Evolutionary conservation across 1,140 invertebrate genomes (phyloP).

Genomic region (Zaprionus vittiger): DNA sequence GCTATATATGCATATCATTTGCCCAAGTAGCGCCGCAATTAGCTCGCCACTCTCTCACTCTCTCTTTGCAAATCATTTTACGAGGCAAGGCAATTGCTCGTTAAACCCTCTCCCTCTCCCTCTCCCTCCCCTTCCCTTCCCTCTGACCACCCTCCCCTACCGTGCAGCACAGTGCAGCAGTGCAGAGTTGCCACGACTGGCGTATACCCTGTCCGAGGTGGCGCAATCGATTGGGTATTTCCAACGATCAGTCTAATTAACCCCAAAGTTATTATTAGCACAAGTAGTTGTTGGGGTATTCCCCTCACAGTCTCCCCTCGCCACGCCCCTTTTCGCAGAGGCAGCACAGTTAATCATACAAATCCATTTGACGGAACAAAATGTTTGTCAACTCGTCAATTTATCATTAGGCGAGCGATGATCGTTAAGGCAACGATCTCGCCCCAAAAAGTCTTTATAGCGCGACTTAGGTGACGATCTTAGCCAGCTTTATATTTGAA

Average conservation of each 20-base stretch:
- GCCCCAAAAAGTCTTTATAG: neutral
- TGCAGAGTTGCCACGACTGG: neutral
- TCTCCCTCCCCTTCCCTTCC: neutral
- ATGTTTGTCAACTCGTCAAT: slow-evolving; percentile 4
- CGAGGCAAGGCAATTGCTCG: slow-evolving; percentile 38
- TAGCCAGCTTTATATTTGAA: neutral
- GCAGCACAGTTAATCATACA: neutral
- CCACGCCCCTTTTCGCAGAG: no score
- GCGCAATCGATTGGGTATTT: neutral
- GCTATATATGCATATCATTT: neutral
- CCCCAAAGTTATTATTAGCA: neutral
- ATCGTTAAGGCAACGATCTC: neutral
- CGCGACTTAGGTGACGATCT: neutral
- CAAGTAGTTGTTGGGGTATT: neutral
- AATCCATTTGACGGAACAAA: neutral
- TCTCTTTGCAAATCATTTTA: slow-evolving; percentile 71
- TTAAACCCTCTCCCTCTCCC: slow-evolving; percentile 31
- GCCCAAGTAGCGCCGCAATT: slow-evolving; percentile 9
- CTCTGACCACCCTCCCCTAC: no score
- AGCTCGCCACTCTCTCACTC: slow-evolving; percentile 9
- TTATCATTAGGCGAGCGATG: neutral
- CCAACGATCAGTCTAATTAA: neutral
- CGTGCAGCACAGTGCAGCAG: neutral
- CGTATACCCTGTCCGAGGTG: slow-evolving; percentile 19
- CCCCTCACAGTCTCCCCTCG: neutral